Evolutionary conservation across 2,113 vertebrate species (phyloP).

Genomic region (Ailuropoda melanoleuca): DNA sequence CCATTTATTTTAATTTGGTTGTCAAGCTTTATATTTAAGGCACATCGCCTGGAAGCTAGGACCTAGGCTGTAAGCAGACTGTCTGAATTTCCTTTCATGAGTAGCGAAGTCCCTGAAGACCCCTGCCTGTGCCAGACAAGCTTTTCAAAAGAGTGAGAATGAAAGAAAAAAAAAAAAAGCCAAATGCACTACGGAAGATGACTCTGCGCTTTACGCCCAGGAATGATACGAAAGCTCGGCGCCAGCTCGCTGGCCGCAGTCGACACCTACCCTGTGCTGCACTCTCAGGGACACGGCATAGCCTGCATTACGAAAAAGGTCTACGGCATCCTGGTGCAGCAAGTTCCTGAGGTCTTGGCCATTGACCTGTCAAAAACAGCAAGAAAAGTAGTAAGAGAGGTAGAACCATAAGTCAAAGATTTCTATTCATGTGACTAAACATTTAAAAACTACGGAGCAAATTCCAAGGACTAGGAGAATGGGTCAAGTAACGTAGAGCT

Average conservation of each 20-base stretch:
- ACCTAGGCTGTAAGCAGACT: neutral
- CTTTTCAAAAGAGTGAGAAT: neutral
- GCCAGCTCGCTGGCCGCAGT: neutral
- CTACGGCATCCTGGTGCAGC: slow-evolving; percentile 90
- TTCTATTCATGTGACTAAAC: slow-evolving; percentile 13
- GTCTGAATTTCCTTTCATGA: slow-evolving; percentile 4
- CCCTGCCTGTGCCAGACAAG: neutral
- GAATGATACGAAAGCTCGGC: neutral
- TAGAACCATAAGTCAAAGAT: slow-evolving; percentile 12
- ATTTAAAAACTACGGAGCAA: slow-evolving; percentile 7
- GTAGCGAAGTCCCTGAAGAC: neutral
- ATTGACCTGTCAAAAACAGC: slow-evolving; percentile 88
- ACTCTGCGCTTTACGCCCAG: neutral
- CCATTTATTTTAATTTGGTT: slow-evolving; percentile 26
- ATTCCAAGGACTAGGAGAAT: slow-evolving; percentile 22
- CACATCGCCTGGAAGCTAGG: neutral
- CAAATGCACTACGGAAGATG: neutral
- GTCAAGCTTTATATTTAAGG: slow-evolving; percentile 27
- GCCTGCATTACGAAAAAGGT: slow-evolving; percentile 93
- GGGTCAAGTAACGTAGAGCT: neutral
- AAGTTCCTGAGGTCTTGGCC: slow-evolving; percentile 88
- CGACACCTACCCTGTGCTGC: slow-evolving; percentile 89
- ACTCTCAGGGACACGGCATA: slow-evolving; percentile 90
- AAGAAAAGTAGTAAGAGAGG: slow-evolving; percentile 37
- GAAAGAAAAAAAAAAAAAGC: neutral